These are phyloP conservation scores for Drosophila buzzatii DNA, from an alignment of 2,888 invertebrate genomes.

Conservation along the genomic window DNA sequence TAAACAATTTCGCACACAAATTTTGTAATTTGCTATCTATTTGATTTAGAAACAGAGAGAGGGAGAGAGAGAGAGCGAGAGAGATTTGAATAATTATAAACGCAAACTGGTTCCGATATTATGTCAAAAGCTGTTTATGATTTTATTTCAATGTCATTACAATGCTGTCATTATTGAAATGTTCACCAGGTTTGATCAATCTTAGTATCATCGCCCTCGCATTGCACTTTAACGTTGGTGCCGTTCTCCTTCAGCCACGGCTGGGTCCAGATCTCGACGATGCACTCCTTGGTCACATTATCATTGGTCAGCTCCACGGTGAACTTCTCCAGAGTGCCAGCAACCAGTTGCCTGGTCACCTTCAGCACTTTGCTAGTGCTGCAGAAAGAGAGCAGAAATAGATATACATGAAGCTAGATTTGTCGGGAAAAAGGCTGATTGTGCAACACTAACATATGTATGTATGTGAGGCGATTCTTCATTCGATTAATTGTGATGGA, in stretches of 20 bases:
- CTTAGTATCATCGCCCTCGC: conserved; percentile 39
- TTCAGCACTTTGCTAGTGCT: conserved; percentile 59
- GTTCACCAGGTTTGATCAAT: conserved; percentile 54
- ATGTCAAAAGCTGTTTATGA: not conserved
- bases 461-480: not conserved
- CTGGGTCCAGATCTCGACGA: conserved; percentile 60
- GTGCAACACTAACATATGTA: too few relatives aligned
- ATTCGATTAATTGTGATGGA: not conserved
- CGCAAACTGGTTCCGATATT: conserved; percentile 16
- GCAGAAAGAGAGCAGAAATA: not conserved
- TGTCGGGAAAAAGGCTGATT: too few relatives aligned
- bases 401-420: too few relatives aligned
- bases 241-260: conserved; percentile 59
- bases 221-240: conserved; percentile 63
- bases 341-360: conserved; percentile 66
- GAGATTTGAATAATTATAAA: not conserved
- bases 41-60: not conserved
- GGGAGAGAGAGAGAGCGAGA: not conserved
- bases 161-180: not conserved
- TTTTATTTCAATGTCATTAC: conserved; percentile 1
- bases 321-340: conserved; percentile 53
- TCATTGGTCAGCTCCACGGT: conserved; percentile 58
- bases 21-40: not conserved
- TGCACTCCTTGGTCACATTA: conserved; percentile 39
- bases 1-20: not conserved